Evolutionary conservation across 2,797 vertebrate species (phyloP), one percentile per base, ranked within the genome.

Genomic region (Danio albolineatus): DNA sequence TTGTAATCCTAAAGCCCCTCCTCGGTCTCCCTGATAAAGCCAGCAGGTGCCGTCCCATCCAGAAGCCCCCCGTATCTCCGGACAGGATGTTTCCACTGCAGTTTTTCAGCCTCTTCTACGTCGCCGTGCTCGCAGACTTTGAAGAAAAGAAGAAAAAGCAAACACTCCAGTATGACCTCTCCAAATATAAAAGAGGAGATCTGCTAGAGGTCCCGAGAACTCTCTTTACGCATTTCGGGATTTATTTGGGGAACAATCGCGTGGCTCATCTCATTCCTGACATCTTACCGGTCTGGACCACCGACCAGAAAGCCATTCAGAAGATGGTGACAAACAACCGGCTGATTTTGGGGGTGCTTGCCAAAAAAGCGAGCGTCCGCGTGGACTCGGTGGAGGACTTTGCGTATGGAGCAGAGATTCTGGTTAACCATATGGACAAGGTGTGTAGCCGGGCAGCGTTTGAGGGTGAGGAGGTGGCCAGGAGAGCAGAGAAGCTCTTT

Each of bases 261-360:
- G 98, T 99, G 39, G 98, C 97, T 14, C 98, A 99, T 82, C 88
- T 99, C 85, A 98, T 99, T 87, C 98, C 98, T 1, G 98, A 99
- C 88, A 96, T 99, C 90, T 89, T 99, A 61, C 94, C 98, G 0
- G 90, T 84, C 17, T 12, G 98, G 79, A 92, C 95, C 14, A 85
- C 78, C 9, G 90, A 98, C 70, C 85, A 86, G 73, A 87, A 81
- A 10, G 90, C 89, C 49, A 94, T 94, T 49, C 88, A 92, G 86
- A 93, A 90, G 54, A 95, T 96, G 90, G 96, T 99, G 66, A 97
- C 96, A 49, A 99, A 98, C 85, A 95, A 94, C 86, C 93, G 98
- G 17, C 93, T 99, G 28, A 85, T 99, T 82, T 75, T 96, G 67
- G 97, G 98, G 8, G 96, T 95, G 39, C 90, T 99, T 41, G 73